These are phyloP conservation scores for Atopsyche davidsoni DNA, from an alignment of 1,140 invertebrate genomes.

Conservation along the genomic window DNA sequence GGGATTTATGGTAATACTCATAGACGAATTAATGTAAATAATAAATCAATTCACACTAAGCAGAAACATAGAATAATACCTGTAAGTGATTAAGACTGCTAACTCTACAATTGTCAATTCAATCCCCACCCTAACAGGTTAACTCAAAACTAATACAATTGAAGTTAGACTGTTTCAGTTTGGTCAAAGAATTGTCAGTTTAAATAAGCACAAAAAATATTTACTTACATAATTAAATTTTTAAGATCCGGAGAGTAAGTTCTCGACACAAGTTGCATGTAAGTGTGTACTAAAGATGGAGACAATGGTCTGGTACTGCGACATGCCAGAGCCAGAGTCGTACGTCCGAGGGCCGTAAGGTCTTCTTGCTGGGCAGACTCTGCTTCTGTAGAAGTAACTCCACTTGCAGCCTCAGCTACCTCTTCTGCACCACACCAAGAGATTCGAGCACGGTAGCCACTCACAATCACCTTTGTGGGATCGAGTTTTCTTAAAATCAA, in stretches of 20 bases:
- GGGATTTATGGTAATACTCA: too few relatives aligned
- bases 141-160: too few relatives aligned
- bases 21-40: too few relatives aligned
- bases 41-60: too few relatives aligned
- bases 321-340: slow-evolving; percentile 87
- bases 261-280: slow-evolving; percentile 81
- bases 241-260: slow-evolving; percentile 89
- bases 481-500: slow-evolving; percentile 69
- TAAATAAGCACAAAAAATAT: too few relatives aligned
- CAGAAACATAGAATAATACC: too few relatives aligned
- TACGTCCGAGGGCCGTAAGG: slow-evolving; percentile 81
- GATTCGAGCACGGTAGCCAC: slow-evolving; percentile 60
- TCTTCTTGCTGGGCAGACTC: slow-evolving; percentile 72
- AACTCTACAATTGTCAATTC: too few relatives aligned
- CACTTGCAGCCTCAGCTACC: slow-evolving; percentile 23
- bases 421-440: slow-evolving; percentile 41
- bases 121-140: too few relatives aligned
- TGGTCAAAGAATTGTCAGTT: background rate
- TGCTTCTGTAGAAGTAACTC: slow-evolving; percentile 33
- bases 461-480: slow-evolving; percentile 86
- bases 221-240: slow-evolving; percentile 84
- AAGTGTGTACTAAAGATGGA: slow-evolving; percentile 73
- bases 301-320: slow-evolving; percentile 79
- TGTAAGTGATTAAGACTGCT: too few relatives aligned
- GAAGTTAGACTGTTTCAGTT: too few relatives aligned